Evolutionary conservation across 2,888 invertebrate species (phyloP).

Genomic region (Brachynemurus nebulosus): DNA sequence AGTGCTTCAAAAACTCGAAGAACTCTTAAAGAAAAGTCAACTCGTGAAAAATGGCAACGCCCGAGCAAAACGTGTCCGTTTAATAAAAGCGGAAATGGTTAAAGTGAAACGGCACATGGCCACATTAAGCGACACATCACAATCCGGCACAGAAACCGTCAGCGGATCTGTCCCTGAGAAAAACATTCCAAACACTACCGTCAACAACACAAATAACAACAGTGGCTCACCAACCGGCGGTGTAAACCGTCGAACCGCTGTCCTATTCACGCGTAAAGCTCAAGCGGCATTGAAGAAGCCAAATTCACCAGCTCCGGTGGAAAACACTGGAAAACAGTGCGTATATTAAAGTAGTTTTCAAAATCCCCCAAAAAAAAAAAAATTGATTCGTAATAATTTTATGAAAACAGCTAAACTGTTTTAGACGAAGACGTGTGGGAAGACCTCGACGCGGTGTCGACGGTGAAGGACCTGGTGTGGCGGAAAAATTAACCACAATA

Average conservation of each 20-base stretch:
- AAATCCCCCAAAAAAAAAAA: not conserved
- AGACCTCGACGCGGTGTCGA: conserved; percentile 29
- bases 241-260: conserved; percentile 59
- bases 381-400: not conserved
- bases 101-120: conserved; percentile 33
- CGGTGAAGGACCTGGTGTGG: conserved; percentile 20
- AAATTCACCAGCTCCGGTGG: conserved; percentile 8
- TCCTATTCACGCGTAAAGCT: conserved; percentile 60
- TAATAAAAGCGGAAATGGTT: conserved; percentile 41
- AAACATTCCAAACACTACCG: conserved; percentile 18
- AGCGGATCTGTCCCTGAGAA: conserved; percentile 13
- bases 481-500: conserved; percentile 19
- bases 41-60: conserved; percentile 42
- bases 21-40: conserved; percentile 46
- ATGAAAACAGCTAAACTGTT: not conserved
- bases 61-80: conserved; percentile 41
- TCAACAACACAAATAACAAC: conserved; percentile 16
- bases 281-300: conserved; percentile 32
- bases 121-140: conserved; percentile 26
- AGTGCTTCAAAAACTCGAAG: conserved; percentile 38
- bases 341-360: conserved; percentile 1
- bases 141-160: conserved; percentile 27
- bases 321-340: conserved; percentile 12
- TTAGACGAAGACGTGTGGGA: conserved; percentile 15
- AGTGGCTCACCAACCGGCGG: conserved; percentile 39